Percentiles rank a stretch among this genome's conserved stretches.
These are phyloP conservation scores for Aldrovandia affinis DNA, from an alignment of 2,797 vertebrate genomes.

Conservation along the genomic window DNA sequence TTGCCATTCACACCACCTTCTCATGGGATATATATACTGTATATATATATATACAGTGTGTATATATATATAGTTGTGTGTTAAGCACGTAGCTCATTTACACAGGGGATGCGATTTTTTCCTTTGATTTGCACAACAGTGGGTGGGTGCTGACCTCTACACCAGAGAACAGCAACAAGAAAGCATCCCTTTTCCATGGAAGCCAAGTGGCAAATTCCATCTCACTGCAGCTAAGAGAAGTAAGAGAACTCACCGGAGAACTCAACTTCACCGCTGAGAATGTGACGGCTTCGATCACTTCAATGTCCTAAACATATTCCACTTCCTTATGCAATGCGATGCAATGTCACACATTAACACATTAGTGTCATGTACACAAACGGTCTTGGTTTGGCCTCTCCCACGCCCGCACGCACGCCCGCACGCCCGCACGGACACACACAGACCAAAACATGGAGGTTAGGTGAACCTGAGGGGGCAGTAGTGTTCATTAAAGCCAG, in stretches of 20 bases:
- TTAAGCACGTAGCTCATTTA: neutral
- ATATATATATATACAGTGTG: too few relatives aligned
- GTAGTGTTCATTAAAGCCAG: conserved; percentile 9
- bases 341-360: neutral
- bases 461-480: conserved; percentile 14
- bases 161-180: neutral
- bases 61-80: too few relatives aligned
- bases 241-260: neutral
- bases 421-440: neutral
- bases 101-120: neutral
- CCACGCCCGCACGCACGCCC: neutral
- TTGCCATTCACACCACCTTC: neutral
- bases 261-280: neutral
- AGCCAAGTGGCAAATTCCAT: neutral
- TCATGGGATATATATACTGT: neutral
- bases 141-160: neutral
- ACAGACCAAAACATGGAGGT: neutral
- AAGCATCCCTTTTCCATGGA: neutral
- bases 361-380: neutral
- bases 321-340: neutral
- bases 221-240: neutral
- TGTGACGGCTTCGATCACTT: neutral
- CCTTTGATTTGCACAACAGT: conserved; percentile 4
- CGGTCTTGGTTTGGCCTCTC: neutral
- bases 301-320: neutral